Base-by-base conservation (phyloP, 2,888 invertebrate genomes). In the Chrysolina americana region DNA sequence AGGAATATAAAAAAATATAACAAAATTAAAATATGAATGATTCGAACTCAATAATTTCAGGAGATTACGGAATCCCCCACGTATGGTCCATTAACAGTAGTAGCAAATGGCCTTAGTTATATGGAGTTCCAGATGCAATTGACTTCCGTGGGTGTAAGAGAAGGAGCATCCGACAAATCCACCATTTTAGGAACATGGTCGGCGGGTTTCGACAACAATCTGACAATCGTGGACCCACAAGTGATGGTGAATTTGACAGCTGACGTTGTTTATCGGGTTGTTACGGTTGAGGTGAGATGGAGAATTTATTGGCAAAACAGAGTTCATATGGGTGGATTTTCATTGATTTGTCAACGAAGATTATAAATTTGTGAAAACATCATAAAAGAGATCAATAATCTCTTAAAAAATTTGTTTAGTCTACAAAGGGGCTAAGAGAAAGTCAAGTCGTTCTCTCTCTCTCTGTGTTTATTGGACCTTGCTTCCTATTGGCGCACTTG, bases 211-310 rank as follows among this genome's bases (percentile, higher is more conserved):
- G 90, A 92, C 74, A 92, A 91, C 48, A 91, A 92, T 13, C 88
- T 96, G 70, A 89, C 91, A 65, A 91, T 93, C 80, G 90, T 90
- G 79, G 92, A 93, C 87, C 91, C 92, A 62, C 90, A 90, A 79
- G 91, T 91, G 68, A 92, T 95, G 90, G 91, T 90, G 81, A 95
- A 94, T 87, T 93, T 94, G 81, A 93, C 94, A 0, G 95, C 96
- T 4, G 93, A 94, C 82, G 92, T 94, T 41, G 94, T 95, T n/a
- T 97, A 97, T 88, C 91, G 96, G 80, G 92, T 98, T 69, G 94
- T 94, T 65, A 96, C 96, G 0, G 93, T 96, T 36, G 91, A 94
- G 90, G 96, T 96, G 89, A 89, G 91, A 23, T 15, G 21, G 36
- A 50, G 19, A 11, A 47, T 47, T 5, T 41, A 36, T 50, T 17